Conservation (phyloP, 2,888 invertebrate species). For the Pseudococcus longispinus region DNA sequence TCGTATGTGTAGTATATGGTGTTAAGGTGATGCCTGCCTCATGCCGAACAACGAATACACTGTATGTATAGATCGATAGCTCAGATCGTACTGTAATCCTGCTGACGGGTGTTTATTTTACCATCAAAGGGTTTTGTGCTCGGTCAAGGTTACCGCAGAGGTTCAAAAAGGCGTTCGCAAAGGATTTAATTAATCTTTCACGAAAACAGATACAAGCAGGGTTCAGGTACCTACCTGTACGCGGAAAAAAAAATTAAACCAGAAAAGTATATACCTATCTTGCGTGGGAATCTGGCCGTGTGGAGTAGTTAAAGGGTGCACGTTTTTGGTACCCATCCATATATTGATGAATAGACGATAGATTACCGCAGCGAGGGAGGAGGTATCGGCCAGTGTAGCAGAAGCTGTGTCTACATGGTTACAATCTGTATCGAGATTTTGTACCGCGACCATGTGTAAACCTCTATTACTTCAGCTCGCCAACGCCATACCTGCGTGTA, state of each 20-base stretch:
- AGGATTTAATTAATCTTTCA: conserved; percentile 29
- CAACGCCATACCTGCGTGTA: neutral
- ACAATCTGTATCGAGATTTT: neutral
- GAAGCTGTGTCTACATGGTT: neutral
- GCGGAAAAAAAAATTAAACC: neutral
- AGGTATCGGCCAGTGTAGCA: neutral
- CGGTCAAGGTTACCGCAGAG: neutral
- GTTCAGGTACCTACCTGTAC: neutral
- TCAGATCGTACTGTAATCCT: neutral
- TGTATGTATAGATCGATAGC: neutral
- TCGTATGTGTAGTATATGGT: conserved; percentile 22
- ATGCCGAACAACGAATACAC: neutral
- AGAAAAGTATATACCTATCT: neutral
- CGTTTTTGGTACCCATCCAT: neutral
- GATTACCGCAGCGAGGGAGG: neutral
- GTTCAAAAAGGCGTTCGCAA: neutral
- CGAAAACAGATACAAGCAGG: neutral
- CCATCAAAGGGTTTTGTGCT: neutral
- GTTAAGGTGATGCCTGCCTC: neutral
- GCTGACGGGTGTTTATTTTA: neutral
- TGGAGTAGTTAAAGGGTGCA: neutral
- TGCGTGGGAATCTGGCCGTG: neutral
- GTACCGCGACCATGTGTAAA: neutral
- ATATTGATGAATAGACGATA: neutral
- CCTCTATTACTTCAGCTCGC: too few species aligned